Conservation (phyloP, 2,113 vertebrate species). For the Meriones unguiculatus region DNA sequence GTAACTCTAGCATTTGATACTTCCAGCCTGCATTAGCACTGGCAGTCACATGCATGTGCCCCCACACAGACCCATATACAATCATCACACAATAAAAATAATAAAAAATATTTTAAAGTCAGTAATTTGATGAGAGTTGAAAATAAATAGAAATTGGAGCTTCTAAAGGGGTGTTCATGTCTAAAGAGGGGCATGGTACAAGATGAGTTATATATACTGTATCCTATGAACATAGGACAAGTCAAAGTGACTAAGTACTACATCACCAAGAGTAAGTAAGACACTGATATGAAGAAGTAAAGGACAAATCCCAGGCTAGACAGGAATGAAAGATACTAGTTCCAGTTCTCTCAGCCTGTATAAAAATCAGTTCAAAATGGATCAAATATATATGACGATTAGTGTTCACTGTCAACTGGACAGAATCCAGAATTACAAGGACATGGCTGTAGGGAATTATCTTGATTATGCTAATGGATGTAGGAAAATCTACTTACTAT, state of each 20-base stretch:
- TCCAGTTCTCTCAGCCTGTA: not conserved
- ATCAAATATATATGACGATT: not conserved
- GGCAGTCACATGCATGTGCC: not conserved
- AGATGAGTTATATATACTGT: constrained; percentile 1
- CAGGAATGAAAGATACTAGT: not conserved
- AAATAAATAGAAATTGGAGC: not conserved
- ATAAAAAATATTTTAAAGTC: not conserved
- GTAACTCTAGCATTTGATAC: not conserved
- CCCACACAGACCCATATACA: not conserved
- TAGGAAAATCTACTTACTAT: not conserved
- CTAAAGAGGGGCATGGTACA: not conserved
- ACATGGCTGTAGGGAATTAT: not conserved
- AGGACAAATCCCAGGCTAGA: constrained; percentile 17
- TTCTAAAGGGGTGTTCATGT: constrained; percentile 3
- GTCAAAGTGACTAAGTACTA: not conserved
- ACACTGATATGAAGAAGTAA: not conserved
- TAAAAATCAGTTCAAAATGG: not conserved
- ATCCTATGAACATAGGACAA: not conserved
- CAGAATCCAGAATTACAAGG: not conserved
- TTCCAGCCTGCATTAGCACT: not conserved
- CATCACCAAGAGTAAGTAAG: not conserved
- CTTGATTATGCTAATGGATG: not conserved
- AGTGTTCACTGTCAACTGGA: not conserved
- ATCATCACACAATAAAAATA: not conserved
- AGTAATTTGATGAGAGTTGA: not conserved